phyloP scores from a whole-genome alignment of 2,888 invertebrate species.

The Pachydiplax longipennis region DNA sequence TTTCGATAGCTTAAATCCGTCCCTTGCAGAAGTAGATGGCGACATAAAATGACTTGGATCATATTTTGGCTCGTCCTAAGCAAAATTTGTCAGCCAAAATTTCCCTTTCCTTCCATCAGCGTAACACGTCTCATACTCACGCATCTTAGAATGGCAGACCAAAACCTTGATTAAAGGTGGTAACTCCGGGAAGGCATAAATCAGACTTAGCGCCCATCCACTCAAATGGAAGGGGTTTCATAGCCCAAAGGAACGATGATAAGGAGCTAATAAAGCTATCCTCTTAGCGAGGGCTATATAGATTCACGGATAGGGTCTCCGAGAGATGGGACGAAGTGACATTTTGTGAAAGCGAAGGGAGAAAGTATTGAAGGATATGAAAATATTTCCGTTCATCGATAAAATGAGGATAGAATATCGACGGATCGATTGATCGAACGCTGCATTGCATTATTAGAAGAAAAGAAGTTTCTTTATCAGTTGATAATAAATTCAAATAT shows the following conservation, averaged over 20 bases:
- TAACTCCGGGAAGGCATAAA: neutral
- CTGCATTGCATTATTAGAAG: neutral
- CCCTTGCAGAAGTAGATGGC: too few relatives aligned
- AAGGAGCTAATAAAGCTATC: conserved; percentile 11
- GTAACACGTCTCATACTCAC: neutral
- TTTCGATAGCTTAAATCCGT: too few relatives aligned
- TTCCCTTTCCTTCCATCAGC: neutral
- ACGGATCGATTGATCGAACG: neutral
- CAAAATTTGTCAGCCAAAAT: neutral
- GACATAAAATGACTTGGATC: too few relatives aligned
- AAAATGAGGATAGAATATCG: neutral
- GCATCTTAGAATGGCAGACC: neutral
- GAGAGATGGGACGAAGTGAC: neutral
- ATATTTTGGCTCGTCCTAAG: neutral
- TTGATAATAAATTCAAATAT: too few relatives aligned
- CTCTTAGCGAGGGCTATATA: neutral
- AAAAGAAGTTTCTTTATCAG: too few relatives aligned
- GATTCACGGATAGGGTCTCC: neutral
- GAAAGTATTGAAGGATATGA: neutral
- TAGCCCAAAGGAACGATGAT: neutral
- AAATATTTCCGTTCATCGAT: neutral
- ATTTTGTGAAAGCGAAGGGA: neutral
- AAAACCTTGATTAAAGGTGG: neutral
- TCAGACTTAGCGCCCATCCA: neutral
- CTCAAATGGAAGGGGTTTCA: neutral